Conservation (phyloP, 2,113 vertebrate genomes). For the Dolichotis patagonum region DNA sequence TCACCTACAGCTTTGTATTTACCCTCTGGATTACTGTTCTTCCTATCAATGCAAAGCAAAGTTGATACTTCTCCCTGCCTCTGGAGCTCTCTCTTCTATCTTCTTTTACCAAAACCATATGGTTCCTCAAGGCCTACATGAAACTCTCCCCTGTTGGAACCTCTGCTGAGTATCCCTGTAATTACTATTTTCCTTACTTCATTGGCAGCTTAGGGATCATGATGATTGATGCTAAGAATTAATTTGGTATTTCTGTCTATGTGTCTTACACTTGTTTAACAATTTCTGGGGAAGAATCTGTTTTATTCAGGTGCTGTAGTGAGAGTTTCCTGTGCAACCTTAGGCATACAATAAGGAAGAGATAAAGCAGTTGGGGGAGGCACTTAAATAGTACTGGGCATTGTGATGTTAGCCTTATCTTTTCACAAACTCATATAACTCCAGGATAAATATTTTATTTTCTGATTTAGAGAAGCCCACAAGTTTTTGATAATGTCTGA, state of each 20-base stretch:
- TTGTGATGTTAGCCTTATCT: background rate
- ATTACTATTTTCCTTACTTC: background rate
- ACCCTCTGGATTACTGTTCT: background rate
- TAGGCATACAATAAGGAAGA: background rate
- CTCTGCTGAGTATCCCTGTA: background rate
- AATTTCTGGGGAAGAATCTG: background rate
- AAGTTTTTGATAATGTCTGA: background rate
- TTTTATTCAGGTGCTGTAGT: background rate
- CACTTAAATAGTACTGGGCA: background rate
- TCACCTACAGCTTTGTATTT: too few relatives aligned
- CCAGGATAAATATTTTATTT: background rate
- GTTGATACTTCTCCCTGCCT: background rate
- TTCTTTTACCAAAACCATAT: background rate
- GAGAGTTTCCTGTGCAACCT: background rate
- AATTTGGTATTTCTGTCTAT: background rate
- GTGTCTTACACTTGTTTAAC: background rate
- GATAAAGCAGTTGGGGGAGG: background rate
- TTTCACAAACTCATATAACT: background rate
- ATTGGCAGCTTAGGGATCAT: background rate
- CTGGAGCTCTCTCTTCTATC: background rate
- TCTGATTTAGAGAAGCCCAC: background rate
- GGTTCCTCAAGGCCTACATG: background rate
- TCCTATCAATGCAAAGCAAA: background rate
- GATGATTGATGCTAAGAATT: background rate
- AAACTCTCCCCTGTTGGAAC: background rate